These are phyloP conservation scores for Actinopyga echinites DNA, from an alignment of 53 echinoderm and acorn worm species.

Conservation along the genomic window DNA sequence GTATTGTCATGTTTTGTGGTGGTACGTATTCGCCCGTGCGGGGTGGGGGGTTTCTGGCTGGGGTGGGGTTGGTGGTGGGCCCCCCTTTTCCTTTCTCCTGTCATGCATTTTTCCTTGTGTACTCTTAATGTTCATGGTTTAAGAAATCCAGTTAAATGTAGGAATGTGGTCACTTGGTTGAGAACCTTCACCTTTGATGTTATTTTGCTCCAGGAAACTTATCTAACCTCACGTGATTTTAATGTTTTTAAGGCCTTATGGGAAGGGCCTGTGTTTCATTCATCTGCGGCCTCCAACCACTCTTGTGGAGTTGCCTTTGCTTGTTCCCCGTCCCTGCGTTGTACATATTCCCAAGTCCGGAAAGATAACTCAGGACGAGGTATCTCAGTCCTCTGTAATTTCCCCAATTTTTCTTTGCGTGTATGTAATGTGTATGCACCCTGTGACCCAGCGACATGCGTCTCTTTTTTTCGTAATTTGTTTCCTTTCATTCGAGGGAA, in stretches of 20 bases:
- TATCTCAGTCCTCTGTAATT: background rate
- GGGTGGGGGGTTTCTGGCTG: too few relatives aligned
- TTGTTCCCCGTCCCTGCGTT: background rate
- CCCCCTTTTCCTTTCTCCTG: too few relatives aligned
- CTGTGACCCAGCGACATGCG: background rate
- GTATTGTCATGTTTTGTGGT: too few relatives aligned
- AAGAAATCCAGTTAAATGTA: background rate
- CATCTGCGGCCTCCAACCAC: background rate
- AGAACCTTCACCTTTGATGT: background rate
- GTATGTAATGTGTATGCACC: background rate
- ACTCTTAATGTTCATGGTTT: background rate
- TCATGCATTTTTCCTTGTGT: too few relatives aligned
- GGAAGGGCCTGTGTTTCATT: background rate
- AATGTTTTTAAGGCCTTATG: background rate
- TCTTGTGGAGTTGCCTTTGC: slow-evolving; percentile 1
- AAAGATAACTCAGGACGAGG: background rate
- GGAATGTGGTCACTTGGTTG: background rate
- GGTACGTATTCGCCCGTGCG: too few relatives aligned
- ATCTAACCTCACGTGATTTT: background rate
- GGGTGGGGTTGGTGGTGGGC: too few relatives aligned
- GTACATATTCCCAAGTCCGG: background rate
- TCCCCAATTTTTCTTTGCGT: background rate
- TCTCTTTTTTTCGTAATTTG: background rate
- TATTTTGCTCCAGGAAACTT: background rate
- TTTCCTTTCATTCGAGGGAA: background rate